These are phyloP conservation scores for Tachina grossa DNA, from an alignment of 2,888 invertebrate species.

Conservation along the genomic window DNA sequence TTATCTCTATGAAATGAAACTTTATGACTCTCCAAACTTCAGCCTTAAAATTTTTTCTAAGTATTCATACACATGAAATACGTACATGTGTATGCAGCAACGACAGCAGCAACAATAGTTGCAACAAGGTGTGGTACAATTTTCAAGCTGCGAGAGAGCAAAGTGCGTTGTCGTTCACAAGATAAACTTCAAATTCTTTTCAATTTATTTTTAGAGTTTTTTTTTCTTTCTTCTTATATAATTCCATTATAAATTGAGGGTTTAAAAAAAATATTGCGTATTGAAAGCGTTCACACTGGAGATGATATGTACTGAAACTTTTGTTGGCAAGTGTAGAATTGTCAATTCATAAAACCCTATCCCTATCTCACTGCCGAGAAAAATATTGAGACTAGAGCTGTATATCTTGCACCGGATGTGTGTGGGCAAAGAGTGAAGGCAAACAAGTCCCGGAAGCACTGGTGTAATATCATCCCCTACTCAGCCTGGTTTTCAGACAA, in stretches of 20 bases:
- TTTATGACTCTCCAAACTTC: constrained; percentile 48
- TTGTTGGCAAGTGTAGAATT: no score
- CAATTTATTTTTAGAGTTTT: constrained; percentile 2
- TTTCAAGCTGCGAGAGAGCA: constrained; percentile 68
- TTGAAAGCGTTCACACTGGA: constrained; percentile 11
- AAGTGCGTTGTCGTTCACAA: constrained; percentile 65
- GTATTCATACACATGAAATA: not conserved
- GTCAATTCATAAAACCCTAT: no score
- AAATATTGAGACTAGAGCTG: no score
- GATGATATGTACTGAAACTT: no score
- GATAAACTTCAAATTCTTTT: constrained; percentile 45
- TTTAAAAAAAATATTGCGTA: constrained; percentile 43
- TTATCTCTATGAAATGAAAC: constrained; percentile 33
- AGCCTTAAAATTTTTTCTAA: constrained; percentile 29
- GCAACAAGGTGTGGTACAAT: constrained; percentile 69
- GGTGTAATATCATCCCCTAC: no score
- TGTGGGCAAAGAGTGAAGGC: no score
- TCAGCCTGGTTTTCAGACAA: no score
- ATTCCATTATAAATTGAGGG: constrained; percentile 39
- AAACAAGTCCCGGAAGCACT: no score
- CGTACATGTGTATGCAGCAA: not conserved
- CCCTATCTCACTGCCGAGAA: no score
- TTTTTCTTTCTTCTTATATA: constrained; percentile 12
- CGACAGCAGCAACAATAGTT: constrained; percentile 32
- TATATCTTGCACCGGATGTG: no score